Conservation (phyloP, 2,797 vertebrate species). For the Astyanax mexicanus region DNA sequence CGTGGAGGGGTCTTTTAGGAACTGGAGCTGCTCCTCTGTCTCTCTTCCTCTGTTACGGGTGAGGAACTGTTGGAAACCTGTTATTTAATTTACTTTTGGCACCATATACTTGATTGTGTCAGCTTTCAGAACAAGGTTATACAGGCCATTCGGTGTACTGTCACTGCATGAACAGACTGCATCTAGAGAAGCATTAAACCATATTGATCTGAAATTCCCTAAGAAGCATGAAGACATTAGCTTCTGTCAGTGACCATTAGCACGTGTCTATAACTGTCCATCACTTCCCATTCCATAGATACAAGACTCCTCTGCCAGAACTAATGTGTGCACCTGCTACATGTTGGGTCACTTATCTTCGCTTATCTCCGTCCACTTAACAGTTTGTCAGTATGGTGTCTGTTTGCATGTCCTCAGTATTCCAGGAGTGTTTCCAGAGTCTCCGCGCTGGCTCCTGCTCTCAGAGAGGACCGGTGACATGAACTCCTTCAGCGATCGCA, state of each 20-base stretch:
- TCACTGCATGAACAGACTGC: conserved; percentile 44
- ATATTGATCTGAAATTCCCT: conserved; percentile 68
- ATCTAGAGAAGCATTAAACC: conserved; percentile 58
- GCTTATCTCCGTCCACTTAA: not conserved
- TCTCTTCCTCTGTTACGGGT: conserved; percentile 89
- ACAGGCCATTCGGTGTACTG: not conserved
- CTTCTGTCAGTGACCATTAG: conserved; percentile 63
- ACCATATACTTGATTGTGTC: not conserved
- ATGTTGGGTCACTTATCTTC: conserved; percentile 9
- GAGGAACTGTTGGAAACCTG: conserved; percentile 45
- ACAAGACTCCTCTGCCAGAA: not conserved
- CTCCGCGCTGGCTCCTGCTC: conserved; percentile 88
- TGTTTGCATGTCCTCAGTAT: conserved; percentile 72
- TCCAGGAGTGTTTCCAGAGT: conserved; percentile 88
- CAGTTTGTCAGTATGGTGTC: conserved; percentile 6
- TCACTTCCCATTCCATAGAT: not conserved
- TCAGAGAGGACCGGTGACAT: conserved; percentile 79
- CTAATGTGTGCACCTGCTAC: not conserved
- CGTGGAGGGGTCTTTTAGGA: conserved; percentile 87
- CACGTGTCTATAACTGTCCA: conserved; percentile 46
- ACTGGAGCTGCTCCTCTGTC: conserved; percentile 85
- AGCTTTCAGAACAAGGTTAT: not conserved
- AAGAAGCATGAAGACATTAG: conserved; percentile 58
- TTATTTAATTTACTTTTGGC: not conserved
- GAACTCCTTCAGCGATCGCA: conserved; percentile 77